These are phyloP conservation scores for Diachasma alloeum DNA, from an alignment of 1,140 invertebrate species.

Conservation along the genomic window DNA sequence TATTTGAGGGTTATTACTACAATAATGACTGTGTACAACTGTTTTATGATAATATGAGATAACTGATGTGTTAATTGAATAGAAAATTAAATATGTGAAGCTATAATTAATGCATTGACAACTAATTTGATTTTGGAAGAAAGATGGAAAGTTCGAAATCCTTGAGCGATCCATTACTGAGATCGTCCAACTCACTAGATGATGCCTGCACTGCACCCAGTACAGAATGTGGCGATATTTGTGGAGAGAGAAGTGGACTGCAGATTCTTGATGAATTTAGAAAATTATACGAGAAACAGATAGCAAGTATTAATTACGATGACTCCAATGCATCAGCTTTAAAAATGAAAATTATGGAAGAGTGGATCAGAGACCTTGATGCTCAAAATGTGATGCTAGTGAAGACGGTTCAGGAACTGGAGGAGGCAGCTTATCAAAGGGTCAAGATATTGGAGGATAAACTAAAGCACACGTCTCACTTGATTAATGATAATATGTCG, in stretches of 20 bases:
- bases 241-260: constrained; percentile 42
- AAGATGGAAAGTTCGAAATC: too few relatives aligned
- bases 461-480: constrained; percentile 55
- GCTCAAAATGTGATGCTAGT: constrained; percentile 70
- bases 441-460: constrained; percentile 67
- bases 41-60: too few relatives aligned
- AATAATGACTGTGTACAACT: too few relatives aligned
- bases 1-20: too few relatives aligned
- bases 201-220: constrained; percentile 19
- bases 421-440: constrained; percentile 64
- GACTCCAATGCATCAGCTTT: constrained; percentile 28
- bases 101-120: too few relatives aligned
- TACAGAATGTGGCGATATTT: constrained; percentile 32
- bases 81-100: too few relatives aligned
- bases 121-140: too few relatives aligned
- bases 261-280: constrained; percentile 49
- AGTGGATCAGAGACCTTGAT: constrained; percentile 67
- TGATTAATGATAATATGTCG: constrained; percentile 50
- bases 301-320: constrained; percentile 42
- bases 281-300: constrained; percentile 45
- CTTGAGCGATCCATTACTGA: too few relatives aligned
- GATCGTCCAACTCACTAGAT: too few relatives aligned
- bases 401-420: constrained; percentile 66
- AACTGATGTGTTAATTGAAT: too few relatives aligned
- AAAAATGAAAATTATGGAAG: constrained; percentile 65